phyloP scores from a whole-genome alignment of 2,797 vertebrate species.

The Phataginus tricuspis region DNA sequence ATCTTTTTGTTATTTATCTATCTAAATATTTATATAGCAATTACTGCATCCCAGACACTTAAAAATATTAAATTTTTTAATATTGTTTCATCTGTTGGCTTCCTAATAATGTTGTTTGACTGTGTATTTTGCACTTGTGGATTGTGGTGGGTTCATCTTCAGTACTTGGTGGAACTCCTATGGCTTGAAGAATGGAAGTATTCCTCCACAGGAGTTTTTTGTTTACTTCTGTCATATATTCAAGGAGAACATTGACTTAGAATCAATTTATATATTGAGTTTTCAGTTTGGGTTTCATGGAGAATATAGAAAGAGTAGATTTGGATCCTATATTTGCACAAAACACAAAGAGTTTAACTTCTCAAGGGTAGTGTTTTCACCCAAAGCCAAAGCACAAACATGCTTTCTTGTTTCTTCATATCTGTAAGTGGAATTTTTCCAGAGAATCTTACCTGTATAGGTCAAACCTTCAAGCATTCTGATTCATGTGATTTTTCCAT shows the following conservation, averaged over 20 bases:
- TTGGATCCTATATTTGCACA: background rate
- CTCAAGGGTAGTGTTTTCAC: background rate
- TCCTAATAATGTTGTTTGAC: background rate
- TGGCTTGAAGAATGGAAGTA: background rate
- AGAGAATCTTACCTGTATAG: background rate
- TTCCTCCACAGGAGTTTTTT: background rate
- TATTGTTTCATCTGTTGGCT: background rate
- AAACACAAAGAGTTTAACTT: background rate
- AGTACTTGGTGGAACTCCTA: background rate
- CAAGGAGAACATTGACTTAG: background rate
- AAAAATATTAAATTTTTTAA: slow-evolving; percentile 19
- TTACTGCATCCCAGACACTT: background rate
- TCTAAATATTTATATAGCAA: background rate
- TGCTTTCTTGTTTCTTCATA: background rate
- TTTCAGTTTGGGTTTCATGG: background rate
- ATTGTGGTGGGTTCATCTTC: background rate
- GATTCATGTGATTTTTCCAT: background rate
- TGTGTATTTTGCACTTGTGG: background rate
- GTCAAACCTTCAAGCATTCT: background rate
- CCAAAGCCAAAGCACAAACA: background rate
- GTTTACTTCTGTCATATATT: background rate
- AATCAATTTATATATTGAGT: background rate
- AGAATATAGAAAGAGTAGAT: background rate
- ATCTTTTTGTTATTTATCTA: background rate
- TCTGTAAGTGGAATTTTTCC: background rate